Evolutionary conservation across 2,113 vertebrate genomes (phyloP).

Genomic region (Natator depressus): DNA sequence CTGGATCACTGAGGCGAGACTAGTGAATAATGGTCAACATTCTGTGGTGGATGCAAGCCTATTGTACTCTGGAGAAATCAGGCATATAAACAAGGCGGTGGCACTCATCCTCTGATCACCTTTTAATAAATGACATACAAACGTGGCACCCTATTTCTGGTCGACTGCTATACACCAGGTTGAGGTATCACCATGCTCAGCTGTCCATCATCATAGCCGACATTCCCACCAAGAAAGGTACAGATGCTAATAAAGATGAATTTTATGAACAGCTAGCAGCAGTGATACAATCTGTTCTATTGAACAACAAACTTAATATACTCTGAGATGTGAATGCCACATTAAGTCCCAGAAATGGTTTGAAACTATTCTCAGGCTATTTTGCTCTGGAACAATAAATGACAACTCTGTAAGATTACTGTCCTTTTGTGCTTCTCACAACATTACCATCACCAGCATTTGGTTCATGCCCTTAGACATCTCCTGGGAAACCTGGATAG

Average conservation of each 20-base stretch:
- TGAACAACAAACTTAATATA: not conserved
- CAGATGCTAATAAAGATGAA: not conserved
- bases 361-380: not conserved
- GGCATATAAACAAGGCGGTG: not conserved
- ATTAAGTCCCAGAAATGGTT: not conserved
- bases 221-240: not conserved
- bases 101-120: not conserved
- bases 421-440: not conserved
- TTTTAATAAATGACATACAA: not conserved
- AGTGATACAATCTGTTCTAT: not conserved
- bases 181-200: not conserved
- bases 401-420: not conserved
- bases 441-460: not conserved
- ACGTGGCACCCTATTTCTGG: not conserved
- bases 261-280: not conserved
- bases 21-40: not conserved
- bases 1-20: not conserved
- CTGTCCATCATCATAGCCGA: not conserved
- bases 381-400: not conserved
- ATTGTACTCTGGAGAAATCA: not conserved
- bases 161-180: not conserved
- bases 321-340: not conserved
- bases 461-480: not conserved
- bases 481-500: not conserved
- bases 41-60: not conserved